Percentiles rank a stretch among this genome's conserved stretches.
Evolutionary conservation across 2,797 vertebrate genomes (phyloP).

Genomic region (Propithecus deckenii): DNA sequence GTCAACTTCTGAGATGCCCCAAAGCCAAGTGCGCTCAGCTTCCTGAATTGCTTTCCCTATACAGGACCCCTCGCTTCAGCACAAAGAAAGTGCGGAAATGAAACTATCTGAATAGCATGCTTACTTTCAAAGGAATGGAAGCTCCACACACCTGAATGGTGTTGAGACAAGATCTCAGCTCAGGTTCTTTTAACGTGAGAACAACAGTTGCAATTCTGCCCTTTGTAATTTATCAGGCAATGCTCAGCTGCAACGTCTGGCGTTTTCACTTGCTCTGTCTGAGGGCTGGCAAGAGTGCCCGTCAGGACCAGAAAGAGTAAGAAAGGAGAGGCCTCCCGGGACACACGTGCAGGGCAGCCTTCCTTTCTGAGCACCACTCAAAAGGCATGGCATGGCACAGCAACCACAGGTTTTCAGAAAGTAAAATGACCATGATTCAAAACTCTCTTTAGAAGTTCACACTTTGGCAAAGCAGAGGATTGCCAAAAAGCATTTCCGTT

Average conservation of each 20-base stretch:
- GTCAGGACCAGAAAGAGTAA: neutral
- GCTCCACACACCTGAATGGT: accelerated
- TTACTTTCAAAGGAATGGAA: neutral
- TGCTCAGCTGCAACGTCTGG: too few relatives aligned
- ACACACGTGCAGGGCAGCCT: accelerated
- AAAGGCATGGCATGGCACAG: neutral
- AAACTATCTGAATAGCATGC: accelerated
- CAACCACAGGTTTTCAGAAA: neutral
- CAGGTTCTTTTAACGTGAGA: accelerated
- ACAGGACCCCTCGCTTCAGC: accelerated
- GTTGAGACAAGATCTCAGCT: neutral
- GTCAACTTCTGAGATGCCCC: neutral
- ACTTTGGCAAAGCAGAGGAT: neutral
- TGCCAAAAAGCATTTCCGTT: neutral
- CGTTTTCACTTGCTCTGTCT: accelerated
- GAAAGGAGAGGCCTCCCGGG: neutral
- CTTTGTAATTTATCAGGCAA: neutral
- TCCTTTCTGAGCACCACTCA: too few relatives aligned
- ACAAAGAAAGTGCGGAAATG: neutral
- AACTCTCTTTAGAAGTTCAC: neutral
- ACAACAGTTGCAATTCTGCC: neutral
- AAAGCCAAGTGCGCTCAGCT: neutral
- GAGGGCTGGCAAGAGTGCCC: neutral
- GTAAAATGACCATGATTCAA: neutral
- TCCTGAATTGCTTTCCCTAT: neutral